phyloP scores from a whole-genome alignment of 2,888 invertebrate species.

The Ceratothoa steindachneri region DNA sequence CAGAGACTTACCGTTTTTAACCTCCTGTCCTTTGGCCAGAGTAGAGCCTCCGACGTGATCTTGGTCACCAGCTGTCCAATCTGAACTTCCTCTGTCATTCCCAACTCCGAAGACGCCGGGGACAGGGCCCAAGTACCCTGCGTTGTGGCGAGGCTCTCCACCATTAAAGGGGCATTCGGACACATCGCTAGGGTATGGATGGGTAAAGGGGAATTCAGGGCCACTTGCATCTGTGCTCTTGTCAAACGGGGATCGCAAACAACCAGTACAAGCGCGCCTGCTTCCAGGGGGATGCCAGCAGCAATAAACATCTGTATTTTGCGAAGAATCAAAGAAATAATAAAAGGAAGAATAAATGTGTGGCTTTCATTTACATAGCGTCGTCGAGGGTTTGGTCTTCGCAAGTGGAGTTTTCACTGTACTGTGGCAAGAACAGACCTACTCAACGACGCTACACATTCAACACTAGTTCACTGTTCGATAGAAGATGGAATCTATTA shows the following conservation, averaged over 20 bases:
- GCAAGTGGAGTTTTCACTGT: not conserved
- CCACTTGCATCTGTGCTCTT: not conserved
- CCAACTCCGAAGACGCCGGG: not conserved
- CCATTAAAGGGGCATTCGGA: slow-evolving; percentile 11
- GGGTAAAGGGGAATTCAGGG: not conserved
- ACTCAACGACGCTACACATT: too few species aligned
- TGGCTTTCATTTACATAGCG: not conserved
- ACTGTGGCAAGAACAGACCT: too few species aligned
- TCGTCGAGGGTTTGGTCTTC: not conserved
- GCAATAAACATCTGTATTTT: slow-evolving; percentile 31
- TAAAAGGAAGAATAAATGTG: not conserved
- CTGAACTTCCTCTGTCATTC: slow-evolving; percentile 8
- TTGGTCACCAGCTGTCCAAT: not conserved
- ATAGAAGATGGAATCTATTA: too few species aligned
- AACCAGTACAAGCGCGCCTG: slow-evolving; percentile 27
- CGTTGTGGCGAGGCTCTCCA: slow-evolving; percentile 34
- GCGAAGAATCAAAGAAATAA: not conserved
- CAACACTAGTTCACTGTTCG: too few species aligned
- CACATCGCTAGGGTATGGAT: slow-evolving; percentile 41
- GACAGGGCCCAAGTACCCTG: slow-evolving; percentile 35
- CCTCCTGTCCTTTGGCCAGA: not conserved
- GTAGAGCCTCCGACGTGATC: not conserved
- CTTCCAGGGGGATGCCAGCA: slow-evolving; percentile 24
- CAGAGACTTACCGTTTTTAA: not conserved
- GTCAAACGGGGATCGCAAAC: slow-evolving; percentile 28